Evolutionary conservation across 2,888 invertebrate genomes (phyloP), one percentile per base, ranked within the genome.

Genomic region (Leptinotarsa haldemani): DNA sequence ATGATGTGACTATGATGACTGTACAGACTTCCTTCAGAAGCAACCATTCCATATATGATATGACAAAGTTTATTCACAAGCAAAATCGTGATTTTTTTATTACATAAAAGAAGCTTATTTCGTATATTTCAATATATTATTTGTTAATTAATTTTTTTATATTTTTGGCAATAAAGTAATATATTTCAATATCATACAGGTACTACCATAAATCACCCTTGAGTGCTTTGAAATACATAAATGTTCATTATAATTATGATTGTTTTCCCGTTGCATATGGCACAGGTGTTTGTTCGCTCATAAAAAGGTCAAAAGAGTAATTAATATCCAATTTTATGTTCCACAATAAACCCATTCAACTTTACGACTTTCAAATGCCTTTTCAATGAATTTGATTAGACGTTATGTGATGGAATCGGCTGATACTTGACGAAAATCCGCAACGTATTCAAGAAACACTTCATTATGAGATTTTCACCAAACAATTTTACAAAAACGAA

Each of bases 361-460:
- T 56, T 56, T 56, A 56, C 56, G 56, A 56, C 56, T 56, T 22
- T 22, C 56, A 56, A 56, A 22, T 56, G 56, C 22, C 22, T 25
- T 56, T 56, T 56, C 56, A 56, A 56, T 22, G 56, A 56, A 56
- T 56, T 56, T 22, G 20, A 56, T 56, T 25, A 20, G 56, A 18
- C 20, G 22, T 0, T 56, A 20, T 53, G 18, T 53, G 20, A 16
- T 4, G 16, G 50, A 50, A 50, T 50, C 30, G 4, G 48, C 15
- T 4, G 15, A 16, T 50, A 50, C 15, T 50, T n/a, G 16, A 50
- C 16, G 50, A n/a, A n/a, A 50, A 50, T 30, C 9, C 30, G 9
- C 2, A 30, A 30, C 9, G 9, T 30, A 30, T 30, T 30, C 30
- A 9, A 30, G 30, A 30, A 30, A 30, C 30, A 30, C 30, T 9